Percentiles rank a stretch among this genome's conserved stretches.
Conservation (phyloP, 2,888 invertebrate genomes). For the Sinopyrophorus schimmeli region DNA sequence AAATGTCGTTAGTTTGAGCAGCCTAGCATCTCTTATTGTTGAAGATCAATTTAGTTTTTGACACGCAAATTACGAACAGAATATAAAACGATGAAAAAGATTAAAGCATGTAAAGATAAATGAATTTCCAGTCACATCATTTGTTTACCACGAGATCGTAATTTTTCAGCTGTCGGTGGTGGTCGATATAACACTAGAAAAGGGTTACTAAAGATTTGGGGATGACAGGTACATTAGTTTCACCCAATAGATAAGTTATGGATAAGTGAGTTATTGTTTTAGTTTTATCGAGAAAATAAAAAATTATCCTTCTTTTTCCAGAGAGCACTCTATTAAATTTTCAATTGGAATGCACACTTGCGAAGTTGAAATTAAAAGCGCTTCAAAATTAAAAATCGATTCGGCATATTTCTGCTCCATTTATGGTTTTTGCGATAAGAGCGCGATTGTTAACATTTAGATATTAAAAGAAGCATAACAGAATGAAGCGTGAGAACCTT, state of each 20-base stretch:
- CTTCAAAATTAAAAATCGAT: neutral
- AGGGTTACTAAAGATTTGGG: slow-evolving; percentile 44
- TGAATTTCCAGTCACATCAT: slow-evolving; percentile 43
- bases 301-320: neutral
- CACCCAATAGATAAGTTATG: slow-evolving; percentile 13
- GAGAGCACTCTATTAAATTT: neutral
- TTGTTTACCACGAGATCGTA: slow-evolving; percentile 42
- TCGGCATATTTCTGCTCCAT: too few relatives aligned
- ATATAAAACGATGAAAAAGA: slow-evolving; percentile 5
- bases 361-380: too few relatives aligned
- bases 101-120: slow-evolving; percentile 28
- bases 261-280: slow-evolving; percentile 29
- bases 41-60: slow-evolving; percentile 12
- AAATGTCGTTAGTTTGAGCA: slow-evolving; percentile 55
- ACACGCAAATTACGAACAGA: neutral
- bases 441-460: neutral
- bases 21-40: slow-evolving; percentile 35
- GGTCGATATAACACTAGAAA: slow-evolving; percentile 39
- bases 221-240: slow-evolving; percentile 44
- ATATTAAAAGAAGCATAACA: slow-evolving; percentile 32
- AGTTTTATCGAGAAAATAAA: slow-evolving; percentile 3
- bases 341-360: too few relatives aligned
- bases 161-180: slow-evolving; percentile 43
- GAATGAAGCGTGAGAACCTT: slow-evolving; percentile 50
- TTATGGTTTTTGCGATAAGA: neutral